Percentiles rank a stretch among this genome's conserved stretches.
These are phyloP conservation scores for Falco punctatus DNA, from an alignment of 2,113 vertebrate species.

Conservation along the genomic window DNA sequence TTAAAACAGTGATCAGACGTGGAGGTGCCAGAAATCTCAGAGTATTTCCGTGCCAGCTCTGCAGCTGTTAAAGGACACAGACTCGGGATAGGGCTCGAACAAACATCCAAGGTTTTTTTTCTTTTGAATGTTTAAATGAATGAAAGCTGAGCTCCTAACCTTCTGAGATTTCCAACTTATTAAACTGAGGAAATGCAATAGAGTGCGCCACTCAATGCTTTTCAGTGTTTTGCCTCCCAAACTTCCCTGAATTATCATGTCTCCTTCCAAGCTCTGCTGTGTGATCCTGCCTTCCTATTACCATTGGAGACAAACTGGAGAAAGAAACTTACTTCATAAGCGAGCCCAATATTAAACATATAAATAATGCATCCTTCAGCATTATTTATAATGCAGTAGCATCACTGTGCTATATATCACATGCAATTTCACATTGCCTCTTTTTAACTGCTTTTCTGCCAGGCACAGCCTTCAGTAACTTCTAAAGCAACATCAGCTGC, in stretches of 20 bases:
- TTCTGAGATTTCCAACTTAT: neutral
- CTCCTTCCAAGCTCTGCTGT: neutral
- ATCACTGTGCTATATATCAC: slow-evolving; percentile 72
- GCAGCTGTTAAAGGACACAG: slow-evolving; percentile 45
- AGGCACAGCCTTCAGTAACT: neutral
- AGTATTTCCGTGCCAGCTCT: slow-evolving; percentile 37
- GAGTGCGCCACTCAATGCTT: neutral
- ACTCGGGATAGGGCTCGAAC: slow-evolving; percentile 35
- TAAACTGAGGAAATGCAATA: slow-evolving; percentile 3
- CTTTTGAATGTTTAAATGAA: slow-evolving; percentile 33
- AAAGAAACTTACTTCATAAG: slow-evolving; percentile 73
- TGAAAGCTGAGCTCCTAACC: slow-evolving; percentile 39
- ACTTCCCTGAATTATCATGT: neutral
- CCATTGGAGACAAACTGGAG: slow-evolving; percentile 5
- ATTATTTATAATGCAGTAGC: slow-evolving; percentile 80
- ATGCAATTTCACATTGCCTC: slow-evolving; percentile 57
- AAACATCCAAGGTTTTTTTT: neutral
- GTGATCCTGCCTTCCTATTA: neutral
- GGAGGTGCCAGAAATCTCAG: slow-evolving; percentile 49
- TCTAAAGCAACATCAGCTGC: neutral
- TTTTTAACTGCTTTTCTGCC: slow-evolving; percentile 72
- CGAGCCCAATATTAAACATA: slow-evolving; percentile 77
- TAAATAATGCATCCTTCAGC: slow-evolving; percentile 81
- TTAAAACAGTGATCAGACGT: slow-evolving; percentile 26
- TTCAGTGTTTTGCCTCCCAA: neutral